Base-by-base conservation (phyloP, 2,888 invertebrate genomes). In the Coecobrya sp. region DNA sequence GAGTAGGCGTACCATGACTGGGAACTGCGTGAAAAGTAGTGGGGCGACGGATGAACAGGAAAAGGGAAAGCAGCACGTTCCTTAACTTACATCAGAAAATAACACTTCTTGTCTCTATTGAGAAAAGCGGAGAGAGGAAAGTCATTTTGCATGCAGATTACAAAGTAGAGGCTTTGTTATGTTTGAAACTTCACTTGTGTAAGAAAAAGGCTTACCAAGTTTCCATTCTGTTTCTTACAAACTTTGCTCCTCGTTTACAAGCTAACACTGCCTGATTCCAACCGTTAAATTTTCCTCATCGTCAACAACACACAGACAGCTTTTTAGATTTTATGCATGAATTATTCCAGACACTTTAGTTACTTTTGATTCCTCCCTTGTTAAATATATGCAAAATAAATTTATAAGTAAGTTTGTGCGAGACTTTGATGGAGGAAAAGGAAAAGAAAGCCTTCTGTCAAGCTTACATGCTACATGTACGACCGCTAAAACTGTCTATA, bases 61-160 rank as follows among this genome's bases (percentile, higher is more conserved):
- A 81, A 81, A 55, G 42, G 62, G 65, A 62, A 81, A 81, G 81
- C 81, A 81, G 81, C 81, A 81, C 81, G 81, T 81, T 81, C 19
- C 59, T 70, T 27, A 19, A 52, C n/a, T 70, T 86, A 42, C n/a
- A 30, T 1, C 10, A 42, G 36, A 85, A 85, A 85, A 85, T 62
- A 85, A 82, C 82, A 82, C 59, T 81, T 68, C 8, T 36, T 82
- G 36, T 82, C 22, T 84, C 65, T 68, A 70, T 22, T 25, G 62
- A n/a, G 52, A 27, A 86, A 86, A n/a, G 22, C n/a, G 13, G 70
- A 42, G n/a, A 45, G 62, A 84, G 30, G 76, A 81, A 88, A 86
- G 86, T 92, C 85, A 91, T 93, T 93, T 93, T 55, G 84, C 89
- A 92, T 93, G 93, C 93, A 90, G 92, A 93, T 93, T 92, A 92